Base-by-base conservation (phyloP, 2,113 vertebrate genomes). In the Verasper variegatus region DNA sequence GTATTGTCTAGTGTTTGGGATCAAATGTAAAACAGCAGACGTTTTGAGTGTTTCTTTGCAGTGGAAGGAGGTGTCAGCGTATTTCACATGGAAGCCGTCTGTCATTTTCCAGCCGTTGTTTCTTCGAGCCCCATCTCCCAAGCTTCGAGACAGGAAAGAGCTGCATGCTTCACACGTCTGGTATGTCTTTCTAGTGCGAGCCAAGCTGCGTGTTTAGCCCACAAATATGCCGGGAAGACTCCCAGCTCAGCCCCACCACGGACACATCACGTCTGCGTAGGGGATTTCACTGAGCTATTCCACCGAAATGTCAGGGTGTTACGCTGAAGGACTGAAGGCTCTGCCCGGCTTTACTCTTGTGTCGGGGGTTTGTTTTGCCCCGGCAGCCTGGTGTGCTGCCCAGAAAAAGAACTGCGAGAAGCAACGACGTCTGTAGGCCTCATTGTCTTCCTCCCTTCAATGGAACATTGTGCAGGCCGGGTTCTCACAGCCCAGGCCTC, bases 161-260 rank as follows among this genome's bases (percentile, higher is more conserved):
- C 81, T 74, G 86, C 85, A 87, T 87, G 88, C 81, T 90, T 89
- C 84, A 88, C 85, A 73, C 37, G 87, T 93, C 91, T 94, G 91
- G 89, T 91, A 92, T 91, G 85, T 86, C 89, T 92, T 91, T 92
- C 83, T 88, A 88, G 81, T 86, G 70, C 73, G n/a, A 86, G 89
- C 91, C 89, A 89, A 91, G 88, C 83, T 82, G 87, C 89, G 75
- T 81, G 89, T 90, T 88, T 24, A 87, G 80, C 78, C 91, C 91
- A 90, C 92, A 92, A 90, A 89, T 89, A 92, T 91, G 90, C 85
- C 7, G 86, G 85, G 79, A 89, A 86, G 83, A 81, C 83, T 92
- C 92, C 80, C 90, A 80, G 88, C 86, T 86, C 84, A 68, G 84
- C 75, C 80, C 75, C 56, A 74, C 76, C 76, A 26, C 58, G 51